Conservation (phyloP, 2,888 invertebrate species). For the Sarcophaga subvicina region DNA sequence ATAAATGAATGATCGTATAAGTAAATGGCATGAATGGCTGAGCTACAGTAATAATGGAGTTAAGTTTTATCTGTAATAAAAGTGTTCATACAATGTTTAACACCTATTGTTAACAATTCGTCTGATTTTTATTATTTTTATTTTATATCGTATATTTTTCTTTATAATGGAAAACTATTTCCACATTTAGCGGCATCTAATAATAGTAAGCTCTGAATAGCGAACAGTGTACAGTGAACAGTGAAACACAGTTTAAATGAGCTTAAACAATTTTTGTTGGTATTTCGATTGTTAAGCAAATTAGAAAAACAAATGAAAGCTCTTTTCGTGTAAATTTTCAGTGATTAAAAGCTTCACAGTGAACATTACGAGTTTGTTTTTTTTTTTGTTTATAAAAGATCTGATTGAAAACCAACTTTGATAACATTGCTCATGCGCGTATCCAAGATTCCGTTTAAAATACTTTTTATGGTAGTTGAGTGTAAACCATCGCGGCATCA, state of each 20-base stretch:
- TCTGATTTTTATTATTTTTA: not conserved
- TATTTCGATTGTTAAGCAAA: conserved; percentile 25
- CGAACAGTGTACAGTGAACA: not conserved
- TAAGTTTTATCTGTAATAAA: conserved; percentile 6
- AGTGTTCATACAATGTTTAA: conserved; percentile 29
- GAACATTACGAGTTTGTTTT: not conserved
- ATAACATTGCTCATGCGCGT: conserved; percentile 59
- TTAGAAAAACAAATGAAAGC: conserved; percentile 46
- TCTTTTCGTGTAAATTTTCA: conserved; percentile 37
- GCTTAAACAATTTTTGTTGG: conserved; percentile 51
- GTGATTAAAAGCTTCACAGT: conserved; percentile 51
- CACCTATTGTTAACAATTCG: conserved; percentile 25
- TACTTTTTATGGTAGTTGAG: conserved; percentile 68
- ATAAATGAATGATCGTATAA: conserved; percentile 23
- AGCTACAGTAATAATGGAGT: not conserved
- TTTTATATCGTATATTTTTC: conserved; percentile 13
- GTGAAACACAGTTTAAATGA: conserved; percentile 22
- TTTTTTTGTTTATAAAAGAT: conserved; percentile 30
- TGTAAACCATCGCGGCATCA: conserved; percentile 66
- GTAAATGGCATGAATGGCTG: conserved; percentile 6
- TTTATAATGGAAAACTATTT: conserved; percentile 31
- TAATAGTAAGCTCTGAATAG: conserved; percentile 24
- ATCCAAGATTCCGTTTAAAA: conserved; percentile 51
- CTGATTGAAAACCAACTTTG: conserved; percentile 37
- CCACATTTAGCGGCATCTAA: conserved; percentile 16